A percentile compares a stretch with the other conserved stretches of the same genome.
phyloP scores from a whole-genome alignment of 2,888 invertebrate genomes.

The Brachypalpus laphriformis region DNA sequence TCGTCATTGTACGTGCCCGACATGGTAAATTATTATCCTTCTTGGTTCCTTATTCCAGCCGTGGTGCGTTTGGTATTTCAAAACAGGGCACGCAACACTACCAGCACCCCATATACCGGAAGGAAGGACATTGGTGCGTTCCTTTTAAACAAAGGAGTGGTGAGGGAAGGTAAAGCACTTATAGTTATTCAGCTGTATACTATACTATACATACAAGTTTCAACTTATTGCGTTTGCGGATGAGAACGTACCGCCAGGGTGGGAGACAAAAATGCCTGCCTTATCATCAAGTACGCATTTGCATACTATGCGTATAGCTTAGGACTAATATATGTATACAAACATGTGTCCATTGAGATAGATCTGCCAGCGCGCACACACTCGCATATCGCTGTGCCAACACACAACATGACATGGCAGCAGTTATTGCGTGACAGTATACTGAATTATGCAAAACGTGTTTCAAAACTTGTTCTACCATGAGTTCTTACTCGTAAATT shows the following conservation, averaged over 20 bases:
- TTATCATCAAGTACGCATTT: slow-evolving; percentile 67
- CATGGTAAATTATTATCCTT: slow-evolving; percentile 76
- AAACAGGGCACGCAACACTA: slow-evolving; percentile 47
- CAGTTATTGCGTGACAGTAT: slow-evolving; percentile 74
- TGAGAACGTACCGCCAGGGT: slow-evolving; percentile 1
- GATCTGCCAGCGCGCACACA: slow-evolving; percentile 63
- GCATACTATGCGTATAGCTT: slow-evolving; percentile 63
- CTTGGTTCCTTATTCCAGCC: slow-evolving; percentile 24
- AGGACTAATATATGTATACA: slow-evolving; percentile 58
- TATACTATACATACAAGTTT: slow-evolving; percentile 48
- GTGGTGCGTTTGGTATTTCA: slow-evolving; percentile 52
- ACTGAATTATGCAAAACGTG: slow-evolving; percentile 76
- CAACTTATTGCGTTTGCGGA: slow-evolving; percentile 59
- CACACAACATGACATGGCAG: slow-evolving; percentile 68
- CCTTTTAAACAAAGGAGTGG: background rate
- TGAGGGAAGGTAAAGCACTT: slow-evolving; percentile 5
- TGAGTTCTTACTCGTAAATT: slow-evolving; percentile 56
- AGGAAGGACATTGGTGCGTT: slow-evolving; percentile 65
- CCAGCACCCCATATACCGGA: slow-evolving; percentile 23
- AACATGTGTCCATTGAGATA: slow-evolving; percentile 67
- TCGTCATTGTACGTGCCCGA: slow-evolving; percentile 82
- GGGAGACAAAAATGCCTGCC: slow-evolving; percentile 30
- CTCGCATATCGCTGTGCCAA: slow-evolving; percentile 57
- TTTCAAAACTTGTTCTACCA: slow-evolving; percentile 70
- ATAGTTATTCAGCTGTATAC: background rate